These are phyloP conservation scores for Cotesia congregata DNA, from an alignment of 2,888 invertebrate genomes.

Conservation along the genomic window DNA sequence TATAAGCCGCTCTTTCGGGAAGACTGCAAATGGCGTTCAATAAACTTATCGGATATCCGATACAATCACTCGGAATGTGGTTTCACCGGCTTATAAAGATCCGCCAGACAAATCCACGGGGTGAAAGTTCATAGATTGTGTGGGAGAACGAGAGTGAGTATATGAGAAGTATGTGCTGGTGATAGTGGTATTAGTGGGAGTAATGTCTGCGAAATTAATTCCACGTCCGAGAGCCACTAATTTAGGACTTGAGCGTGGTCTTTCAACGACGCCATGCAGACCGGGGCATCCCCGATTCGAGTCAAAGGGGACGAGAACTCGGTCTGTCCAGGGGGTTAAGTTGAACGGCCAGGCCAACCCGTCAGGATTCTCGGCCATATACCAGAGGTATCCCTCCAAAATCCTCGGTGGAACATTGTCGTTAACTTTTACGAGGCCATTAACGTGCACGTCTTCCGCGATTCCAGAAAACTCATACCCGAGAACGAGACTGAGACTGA, in stretches of 20 bases:
- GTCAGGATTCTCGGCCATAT: conserved; percentile 27
- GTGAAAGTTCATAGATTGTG: background rate
- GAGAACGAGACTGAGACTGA: background rate
- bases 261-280: conserved; percentile 41
- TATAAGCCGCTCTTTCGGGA: background rate
- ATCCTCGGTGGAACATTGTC: conserved; percentile 68
- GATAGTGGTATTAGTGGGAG: background rate
- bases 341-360: conserved; percentile 35
- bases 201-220: conserved; percentile 62
- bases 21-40: conserved; percentile 17
- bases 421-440: conserved; percentile 70
- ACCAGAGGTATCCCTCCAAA: conserved; percentile 52
- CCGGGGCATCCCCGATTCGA: conserved; percentile 23
- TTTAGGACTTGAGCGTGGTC: conserved; percentile 56
- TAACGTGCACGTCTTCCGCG: conserved; percentile 68
- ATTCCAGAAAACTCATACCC: conserved; percentile 50
- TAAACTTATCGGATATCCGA: conserved; percentile 39
- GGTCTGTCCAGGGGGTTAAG: conserved; percentile 15
- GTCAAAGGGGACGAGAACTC: conserved; percentile 25
- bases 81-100: conserved; percentile 37
- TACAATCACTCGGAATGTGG: conserved; percentile 39
- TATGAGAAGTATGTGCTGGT: conserved; percentile 23
- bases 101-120: conserved; percentile 46
- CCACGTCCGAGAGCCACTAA: conserved; percentile 66
- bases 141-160: conserved; percentile 10